phyloP scores from a whole-genome alignment of 2,888 invertebrate species.

The Zygaena filipendulae region DNA sequence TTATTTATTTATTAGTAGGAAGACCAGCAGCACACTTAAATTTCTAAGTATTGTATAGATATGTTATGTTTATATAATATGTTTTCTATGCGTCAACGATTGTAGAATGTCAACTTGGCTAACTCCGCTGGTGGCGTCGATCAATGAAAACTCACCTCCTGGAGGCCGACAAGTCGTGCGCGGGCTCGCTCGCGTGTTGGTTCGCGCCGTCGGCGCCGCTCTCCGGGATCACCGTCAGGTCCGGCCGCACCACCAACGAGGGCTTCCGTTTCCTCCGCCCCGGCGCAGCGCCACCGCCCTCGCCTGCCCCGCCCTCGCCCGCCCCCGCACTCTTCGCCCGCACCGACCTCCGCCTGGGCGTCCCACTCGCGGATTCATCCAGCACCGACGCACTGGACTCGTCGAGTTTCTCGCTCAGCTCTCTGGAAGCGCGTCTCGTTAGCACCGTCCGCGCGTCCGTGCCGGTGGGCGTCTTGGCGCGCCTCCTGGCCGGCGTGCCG shows the following conservation, averaged over 20 bases:
- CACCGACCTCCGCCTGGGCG: conserved; percentile 34
- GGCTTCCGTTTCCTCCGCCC: conserved; percentile 40
- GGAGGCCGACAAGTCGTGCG: too few relatives aligned
- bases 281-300: conserved; percentile 22
- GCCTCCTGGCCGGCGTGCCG: conserved; percentile 19
- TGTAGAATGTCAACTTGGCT: too few relatives aligned
- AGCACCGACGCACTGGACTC: conserved; percentile 24
- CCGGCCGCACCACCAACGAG: conserved; percentile 36
- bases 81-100: too few relatives aligned
- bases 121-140: too few relatives aligned
- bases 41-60: too few relatives aligned
- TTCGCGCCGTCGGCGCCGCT: background rate
- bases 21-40: too few relatives aligned
- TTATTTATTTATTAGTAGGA: too few relatives aligned
- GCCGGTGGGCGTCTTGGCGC: conserved; percentile 37
- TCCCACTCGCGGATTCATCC: conserved; percentile 28
- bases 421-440: conserved; percentile 46
- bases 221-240: conserved; percentile 49
- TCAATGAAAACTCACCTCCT: too few relatives aligned
- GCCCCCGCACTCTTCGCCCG: conserved; percentile 36
- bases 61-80: too few relatives aligned
- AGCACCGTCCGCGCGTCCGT: conserved; percentile 43
- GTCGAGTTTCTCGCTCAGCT: conserved; percentile 34
- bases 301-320: conserved; percentile 38
- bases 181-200: too few relatives aligned